Percentiles rank a stretch among this genome's conserved stretches.
phyloP scores from a whole-genome alignment of 2,113 vertebrate genomes.

The Alexandromys fortis region DNA sequence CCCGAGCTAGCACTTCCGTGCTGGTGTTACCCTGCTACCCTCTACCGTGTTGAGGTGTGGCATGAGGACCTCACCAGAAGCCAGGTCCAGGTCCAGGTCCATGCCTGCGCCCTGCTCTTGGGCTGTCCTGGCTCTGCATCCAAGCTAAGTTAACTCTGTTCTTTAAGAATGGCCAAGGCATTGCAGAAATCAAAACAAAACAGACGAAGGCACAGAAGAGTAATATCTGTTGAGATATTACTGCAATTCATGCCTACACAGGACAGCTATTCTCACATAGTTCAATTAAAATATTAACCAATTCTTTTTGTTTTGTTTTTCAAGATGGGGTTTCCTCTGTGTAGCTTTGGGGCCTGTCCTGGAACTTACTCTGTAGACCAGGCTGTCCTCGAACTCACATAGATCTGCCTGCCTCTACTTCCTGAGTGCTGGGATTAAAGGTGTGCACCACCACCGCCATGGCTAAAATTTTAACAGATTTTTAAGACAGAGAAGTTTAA shows the following conservation, averaged over 20 bases:
- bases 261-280: not conserved
- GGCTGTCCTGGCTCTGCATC: not conserved
- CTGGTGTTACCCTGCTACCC: too few relatives aligned
- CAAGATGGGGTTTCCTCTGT: too few relatives aligned
- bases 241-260: not conserved
- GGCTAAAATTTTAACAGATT: not conserved
- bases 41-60: fast-evolving
- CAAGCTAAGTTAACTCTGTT: too few relatives aligned
- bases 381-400: too few relatives aligned
- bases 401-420: too few relatives aligned
- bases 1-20: not conserved
- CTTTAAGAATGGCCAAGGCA: not conserved
- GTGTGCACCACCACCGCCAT: too few relatives aligned
- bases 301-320: not conserved
- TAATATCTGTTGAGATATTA: not conserved
- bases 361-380: too few relatives aligned
- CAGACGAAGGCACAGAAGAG: fast-evolving
- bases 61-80: not conserved
- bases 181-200: not conserved
- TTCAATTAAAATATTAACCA: not conserved
- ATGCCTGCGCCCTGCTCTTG: not conserved
- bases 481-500: not conserved
- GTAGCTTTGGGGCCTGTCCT: too few relatives aligned
- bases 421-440: too few relatives aligned
- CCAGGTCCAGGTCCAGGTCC: not conserved